A percentile compares a stretch with the other conserved stretches of the same genome.
Evolutionary conservation across 2,797 vertebrate genomes (phyloP).

Genomic region (Lycodopsis pacificus): DNA sequence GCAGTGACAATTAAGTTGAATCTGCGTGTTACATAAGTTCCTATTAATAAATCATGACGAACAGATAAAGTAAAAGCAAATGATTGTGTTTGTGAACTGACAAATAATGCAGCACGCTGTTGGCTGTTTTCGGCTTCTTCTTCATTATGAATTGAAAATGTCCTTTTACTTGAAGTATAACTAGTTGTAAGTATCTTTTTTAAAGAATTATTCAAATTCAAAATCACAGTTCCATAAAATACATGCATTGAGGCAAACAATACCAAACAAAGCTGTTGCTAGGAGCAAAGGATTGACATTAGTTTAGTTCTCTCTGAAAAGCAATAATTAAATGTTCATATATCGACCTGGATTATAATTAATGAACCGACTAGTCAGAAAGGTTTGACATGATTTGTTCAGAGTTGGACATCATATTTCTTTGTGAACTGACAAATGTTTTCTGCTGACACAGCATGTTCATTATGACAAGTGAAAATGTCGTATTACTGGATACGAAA

Average conservation of each 20-base stretch:
- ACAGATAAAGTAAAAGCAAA: not conserved
- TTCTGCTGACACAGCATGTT: not conserved
- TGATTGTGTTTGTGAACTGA: too few relatives aligned
- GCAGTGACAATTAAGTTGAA: not conserved
- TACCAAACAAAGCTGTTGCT: not conserved
- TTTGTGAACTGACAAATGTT: not conserved
- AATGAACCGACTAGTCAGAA: too few relatives aligned
- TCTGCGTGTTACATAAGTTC: not conserved
- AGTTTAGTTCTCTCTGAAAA: not conserved
- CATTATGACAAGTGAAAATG: not conserved
- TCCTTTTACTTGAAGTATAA: too few relatives aligned
- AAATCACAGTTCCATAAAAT: too few relatives aligned
- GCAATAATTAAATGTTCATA: not conserved
- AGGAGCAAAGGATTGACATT: not conserved
- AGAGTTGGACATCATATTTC: not conserved
- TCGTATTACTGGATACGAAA: not conserved
- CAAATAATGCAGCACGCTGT: too few relatives aligned
- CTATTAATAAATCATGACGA: slow-evolving; percentile 5
- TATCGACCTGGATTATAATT: not conserved
- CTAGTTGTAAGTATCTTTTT: too few relatives aligned
- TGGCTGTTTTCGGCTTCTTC: too few relatives aligned
- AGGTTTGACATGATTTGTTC: not conserved
- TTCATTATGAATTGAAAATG: too few relatives aligned
- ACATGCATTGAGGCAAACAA: too few relatives aligned
- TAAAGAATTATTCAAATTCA: too few relatives aligned